Percentiles rank a stretch among this genome's conserved stretches.
Evolutionary conservation across 2,797 vertebrate genomes (phyloP).

Genomic region (Pipistrellus pygmaeus): DNA sequence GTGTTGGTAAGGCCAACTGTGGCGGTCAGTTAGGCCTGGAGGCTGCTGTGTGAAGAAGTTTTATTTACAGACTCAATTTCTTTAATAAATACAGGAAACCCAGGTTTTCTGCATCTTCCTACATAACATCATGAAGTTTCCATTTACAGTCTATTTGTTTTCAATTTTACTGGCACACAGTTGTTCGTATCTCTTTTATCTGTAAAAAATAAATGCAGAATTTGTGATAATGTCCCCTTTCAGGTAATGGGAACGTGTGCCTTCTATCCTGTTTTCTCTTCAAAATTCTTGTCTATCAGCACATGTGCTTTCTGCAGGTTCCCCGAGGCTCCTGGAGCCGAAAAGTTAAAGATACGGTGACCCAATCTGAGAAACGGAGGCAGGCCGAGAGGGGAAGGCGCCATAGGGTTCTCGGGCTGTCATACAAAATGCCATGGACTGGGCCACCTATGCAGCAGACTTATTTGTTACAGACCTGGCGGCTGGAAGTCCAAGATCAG

Average conservation of each 20-base stretch:
- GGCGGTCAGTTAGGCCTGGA: neutral
- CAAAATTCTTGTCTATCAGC: neutral
- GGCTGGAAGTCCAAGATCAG: neutral
- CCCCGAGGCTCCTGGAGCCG: neutral
- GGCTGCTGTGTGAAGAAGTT: neutral
- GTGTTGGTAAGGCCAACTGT: too few species aligned
- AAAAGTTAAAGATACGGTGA: neutral
- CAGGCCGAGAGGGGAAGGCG: accelerated
- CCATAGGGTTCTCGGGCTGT: neutral
- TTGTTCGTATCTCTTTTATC: neutral
- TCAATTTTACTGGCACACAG: neutral
- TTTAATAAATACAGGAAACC: neutral
- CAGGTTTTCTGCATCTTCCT: neutral
- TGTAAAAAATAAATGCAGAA: neutral
- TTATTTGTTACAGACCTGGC: neutral
- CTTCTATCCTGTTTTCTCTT: neutral
- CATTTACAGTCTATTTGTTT: too few species aligned
- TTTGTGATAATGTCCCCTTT: neutral
- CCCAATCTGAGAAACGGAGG: neutral
- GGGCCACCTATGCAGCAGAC: neutral
- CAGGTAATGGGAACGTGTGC: neutral
- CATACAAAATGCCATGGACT: too few species aligned
- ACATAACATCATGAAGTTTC: neutral
- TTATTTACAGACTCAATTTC: neutral
- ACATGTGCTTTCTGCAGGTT: neutral